phyloP scores from a whole-genome alignment of 2,113 vertebrate species.

The Siniperca knerii region DNA sequence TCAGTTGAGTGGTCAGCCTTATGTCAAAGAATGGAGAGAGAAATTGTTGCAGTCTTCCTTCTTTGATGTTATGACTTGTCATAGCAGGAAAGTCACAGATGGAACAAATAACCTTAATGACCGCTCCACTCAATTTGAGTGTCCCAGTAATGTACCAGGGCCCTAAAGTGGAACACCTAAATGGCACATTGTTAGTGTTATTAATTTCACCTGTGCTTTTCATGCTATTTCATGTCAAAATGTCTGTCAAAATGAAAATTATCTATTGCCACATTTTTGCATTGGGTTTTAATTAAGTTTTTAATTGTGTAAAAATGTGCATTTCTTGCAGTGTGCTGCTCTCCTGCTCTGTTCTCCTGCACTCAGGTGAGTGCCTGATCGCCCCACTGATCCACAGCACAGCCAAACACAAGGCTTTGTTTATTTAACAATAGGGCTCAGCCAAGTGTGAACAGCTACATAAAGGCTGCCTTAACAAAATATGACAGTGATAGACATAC shows the following conservation, averaged over 20 bases:
- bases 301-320: background rate
- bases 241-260: constrained; percentile 9
- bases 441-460: constrained; percentile 70
- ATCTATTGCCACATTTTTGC: background rate
- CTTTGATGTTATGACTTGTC: constrained; percentile 17
- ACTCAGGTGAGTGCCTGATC: constrained; percentile 58
- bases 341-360: background rate
- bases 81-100: constrained; percentile 3
- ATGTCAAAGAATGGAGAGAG: background rate
- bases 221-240: background rate
- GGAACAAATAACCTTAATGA: constrained; percentile 22
- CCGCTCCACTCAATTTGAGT: background rate
- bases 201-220: constrained; percentile 17
- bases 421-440: constrained; percentile 75
- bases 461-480: constrained; percentile 64
- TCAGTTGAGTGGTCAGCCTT: background rate
- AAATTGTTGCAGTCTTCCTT: background rate
- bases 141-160: background rate
- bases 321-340: background rate
- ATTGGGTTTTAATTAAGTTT: background rate
- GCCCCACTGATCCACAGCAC: constrained; percentile 55
- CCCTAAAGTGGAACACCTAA: background rate
- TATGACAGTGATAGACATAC: constrained; percentile 63
- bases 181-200: constrained; percentile 9
- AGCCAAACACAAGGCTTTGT: constrained; percentile 66